Evolutionary conservation across 2,888 invertebrate genomes (phyloP), one percentile per base, ranked within the genome.

Genomic region (Formica aserva): DNA sequence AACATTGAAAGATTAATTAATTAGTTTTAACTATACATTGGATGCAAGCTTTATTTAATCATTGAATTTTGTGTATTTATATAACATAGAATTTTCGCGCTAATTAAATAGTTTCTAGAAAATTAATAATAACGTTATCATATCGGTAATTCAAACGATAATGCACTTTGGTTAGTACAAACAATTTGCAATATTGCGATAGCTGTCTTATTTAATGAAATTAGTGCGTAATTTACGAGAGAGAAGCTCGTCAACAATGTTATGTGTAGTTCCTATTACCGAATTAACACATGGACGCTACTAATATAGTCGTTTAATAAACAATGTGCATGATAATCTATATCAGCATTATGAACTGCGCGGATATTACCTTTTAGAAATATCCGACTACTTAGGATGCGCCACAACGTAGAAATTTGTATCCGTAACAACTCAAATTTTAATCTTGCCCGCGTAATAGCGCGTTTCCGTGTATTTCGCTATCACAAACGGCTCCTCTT

Each of bases 381-480:
- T 69, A 52, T 45, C 22, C 57, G 45, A 13, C 69, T 57, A 71
- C 65, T 78, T 78, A 29, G 35, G 32, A 35, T 45, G 60, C 6
- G 22, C 57, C 35, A 38, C 38, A 57, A 66, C 41, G 60, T 29
- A 41, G 82, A 88, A 81, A 88, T 86, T 87, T 84, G 83, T 76
- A 74, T n/a, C 60, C 3, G 83, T 67, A 67, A 83, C 86, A 82
- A 84, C 86, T 87, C 87, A 86, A 87, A 83, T 86, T 88, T 88
- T 88, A 88, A 86, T 88, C 84, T 88, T 57, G 32, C 52, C n/a
- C 85, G 77, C 38, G 38, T 82, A 71, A 82, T 77, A 71, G 69
- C 57, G 71, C 84, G 67, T 81, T 81, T 82, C 81, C 82, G 38
- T 60, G 81, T 77, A 66, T 86, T 84, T 45, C 82, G 45, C 60